Percentiles rank a stretch among this genome's conserved stretches.
Conservation (phyloP, 1,140 invertebrate species). For the Apocrypta bakeri region DNA sequence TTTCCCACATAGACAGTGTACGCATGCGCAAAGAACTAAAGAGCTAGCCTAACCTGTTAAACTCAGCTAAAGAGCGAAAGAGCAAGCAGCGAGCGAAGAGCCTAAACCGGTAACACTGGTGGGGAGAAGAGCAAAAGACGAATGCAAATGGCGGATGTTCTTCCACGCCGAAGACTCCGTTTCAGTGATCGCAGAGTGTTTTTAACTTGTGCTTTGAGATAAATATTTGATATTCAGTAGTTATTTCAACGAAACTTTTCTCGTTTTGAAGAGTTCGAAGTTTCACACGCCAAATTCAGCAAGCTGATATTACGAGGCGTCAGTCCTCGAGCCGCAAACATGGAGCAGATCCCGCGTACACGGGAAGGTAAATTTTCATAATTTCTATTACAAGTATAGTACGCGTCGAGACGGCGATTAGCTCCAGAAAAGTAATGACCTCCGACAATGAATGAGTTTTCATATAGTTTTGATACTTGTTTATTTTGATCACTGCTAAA, state of each 20-base stretch:
- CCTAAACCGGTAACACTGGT: background rate
- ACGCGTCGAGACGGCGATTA: too few relatives aligned
- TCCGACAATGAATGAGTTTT: background rate
- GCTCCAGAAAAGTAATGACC: too few relatives aligned
- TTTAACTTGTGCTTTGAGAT: background rate
- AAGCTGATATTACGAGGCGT: background rate
- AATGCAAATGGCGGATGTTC: conserved; percentile 47
- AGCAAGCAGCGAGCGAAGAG: too few relatives aligned
- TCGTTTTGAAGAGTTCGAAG: background rate
- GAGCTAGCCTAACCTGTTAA: too few relatives aligned
- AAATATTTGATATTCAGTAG: background rate
- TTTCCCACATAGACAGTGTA: too few relatives aligned
- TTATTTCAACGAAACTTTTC: background rate
- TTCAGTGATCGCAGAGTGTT: background rate
- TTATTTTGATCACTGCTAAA: too few relatives aligned
- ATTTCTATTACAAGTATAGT: background rate
- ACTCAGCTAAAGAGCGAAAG: too few relatives aligned
- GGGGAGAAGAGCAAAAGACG: background rate
- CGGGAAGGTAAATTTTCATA: conserved; percentile 81
- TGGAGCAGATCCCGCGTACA: conserved; percentile 81
- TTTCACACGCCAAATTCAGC: background rate
- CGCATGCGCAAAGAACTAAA: too few relatives aligned
- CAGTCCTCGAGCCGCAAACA: conserved; percentile 12
- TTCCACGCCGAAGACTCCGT: conserved; percentile 41
- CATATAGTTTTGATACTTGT: conserved; percentile 34